phyloP scores from a whole-genome alignment of 2,113 vertebrate species.

The Glareola pratincola region DNA sequence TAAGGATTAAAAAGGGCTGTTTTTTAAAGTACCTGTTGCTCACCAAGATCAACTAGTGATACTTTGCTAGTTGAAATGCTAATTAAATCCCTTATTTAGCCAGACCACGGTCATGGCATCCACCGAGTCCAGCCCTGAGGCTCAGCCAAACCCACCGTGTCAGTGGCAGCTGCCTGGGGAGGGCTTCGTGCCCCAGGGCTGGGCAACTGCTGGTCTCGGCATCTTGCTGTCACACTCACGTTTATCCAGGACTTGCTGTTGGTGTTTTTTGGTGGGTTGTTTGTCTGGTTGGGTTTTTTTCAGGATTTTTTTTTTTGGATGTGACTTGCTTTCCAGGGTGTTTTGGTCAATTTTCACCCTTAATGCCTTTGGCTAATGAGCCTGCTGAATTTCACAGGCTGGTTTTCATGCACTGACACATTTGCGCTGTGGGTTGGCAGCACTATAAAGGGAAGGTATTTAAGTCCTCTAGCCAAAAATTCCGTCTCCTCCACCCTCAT shows the following conservation, averaged over 20 bases:
- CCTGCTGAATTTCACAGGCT: not conserved
- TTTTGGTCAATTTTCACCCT: constrained; percentile 26
- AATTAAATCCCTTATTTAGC: not conserved
- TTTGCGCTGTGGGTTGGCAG: not conserved
- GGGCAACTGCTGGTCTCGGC: not conserved
- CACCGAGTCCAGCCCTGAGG: not conserved
- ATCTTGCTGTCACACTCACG: not conserved
- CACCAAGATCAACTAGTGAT: not conserved
- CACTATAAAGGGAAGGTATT: constrained; percentile 1
- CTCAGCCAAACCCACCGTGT: not conserved
- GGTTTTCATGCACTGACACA: not conserved
- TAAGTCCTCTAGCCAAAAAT: constrained; percentile 2
- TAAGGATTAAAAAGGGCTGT: not conserved
- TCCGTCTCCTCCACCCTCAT: not conserved
- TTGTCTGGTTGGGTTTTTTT: no score
- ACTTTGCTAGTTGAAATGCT: not conserved
- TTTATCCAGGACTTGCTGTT: not conserved
- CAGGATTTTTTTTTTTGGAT: no score
- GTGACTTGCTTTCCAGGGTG: not conserved
- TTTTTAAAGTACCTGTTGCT: not conserved
- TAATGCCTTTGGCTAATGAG: not conserved
- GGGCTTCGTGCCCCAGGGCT: not conserved
- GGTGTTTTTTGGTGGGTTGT: not conserved
- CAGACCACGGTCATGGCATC: not conserved
- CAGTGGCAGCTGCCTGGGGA: not conserved